Conservation (phyloP, 2,888 invertebrate genomes). For the Heliothis peltigera region DNA sequence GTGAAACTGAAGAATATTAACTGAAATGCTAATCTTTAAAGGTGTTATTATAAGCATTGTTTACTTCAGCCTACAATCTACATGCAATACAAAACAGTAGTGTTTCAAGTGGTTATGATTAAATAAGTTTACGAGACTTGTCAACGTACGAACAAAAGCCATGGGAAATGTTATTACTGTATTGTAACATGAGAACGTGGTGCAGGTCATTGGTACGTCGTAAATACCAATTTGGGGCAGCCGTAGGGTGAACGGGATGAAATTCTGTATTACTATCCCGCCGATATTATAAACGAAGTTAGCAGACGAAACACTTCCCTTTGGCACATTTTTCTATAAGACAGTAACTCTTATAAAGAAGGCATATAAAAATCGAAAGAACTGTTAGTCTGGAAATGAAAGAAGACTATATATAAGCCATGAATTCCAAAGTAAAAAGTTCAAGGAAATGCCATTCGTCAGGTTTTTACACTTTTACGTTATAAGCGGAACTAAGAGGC, state of each 20-base stretch:
- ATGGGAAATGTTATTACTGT: conserved; percentile 68
- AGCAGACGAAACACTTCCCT: neutral
- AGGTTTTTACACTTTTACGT: conserved; percentile 38
- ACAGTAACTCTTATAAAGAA: neutral
- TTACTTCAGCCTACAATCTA: conserved; percentile 28
- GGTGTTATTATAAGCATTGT: conserved; percentile 30
- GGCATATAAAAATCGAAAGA: neutral
- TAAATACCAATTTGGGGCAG: conserved; percentile 74
- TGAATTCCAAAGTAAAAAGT: conserved; percentile 15
- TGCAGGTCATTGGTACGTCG: conserved; percentile 70
- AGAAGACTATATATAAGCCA: neutral
- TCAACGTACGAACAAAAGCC: conserved; percentile 73
- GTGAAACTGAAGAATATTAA: conserved; percentile 6
- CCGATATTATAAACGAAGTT: neutral
- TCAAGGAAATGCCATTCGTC: conserved; percentile 35
- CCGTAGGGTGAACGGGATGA: conserved; percentile 50
- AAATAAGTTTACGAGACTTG: conserved; percentile 74
- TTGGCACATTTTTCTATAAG: neutral
- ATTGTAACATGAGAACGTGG: conserved; percentile 68
- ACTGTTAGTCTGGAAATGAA: neutral
- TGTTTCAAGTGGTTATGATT: conserved; percentile 62
- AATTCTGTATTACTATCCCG: conserved; percentile 13
- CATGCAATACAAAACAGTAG: conserved; percentile 41
- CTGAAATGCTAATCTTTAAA: conserved; percentile 8
- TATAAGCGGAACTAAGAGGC: conserved; percentile 47